These are phyloP conservation scores for Bombus huntii DNA, from an alignment of 1,140 invertebrate genomes.

Conservation along the genomic window DNA sequence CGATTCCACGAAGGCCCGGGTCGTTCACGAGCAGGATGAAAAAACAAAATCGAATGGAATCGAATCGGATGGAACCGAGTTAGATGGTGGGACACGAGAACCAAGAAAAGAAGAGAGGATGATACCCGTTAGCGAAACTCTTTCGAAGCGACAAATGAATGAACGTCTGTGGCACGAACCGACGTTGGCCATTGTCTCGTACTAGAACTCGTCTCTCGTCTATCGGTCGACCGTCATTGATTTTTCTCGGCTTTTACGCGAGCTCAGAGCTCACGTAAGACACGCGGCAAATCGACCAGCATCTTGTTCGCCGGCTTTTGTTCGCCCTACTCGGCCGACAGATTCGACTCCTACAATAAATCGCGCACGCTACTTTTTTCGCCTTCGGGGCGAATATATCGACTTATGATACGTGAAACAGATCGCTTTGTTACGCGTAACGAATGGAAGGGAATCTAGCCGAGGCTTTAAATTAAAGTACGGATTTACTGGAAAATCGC, in stretches of 20 bases:
- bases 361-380: slow-evolving; percentile 30
- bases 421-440: slow-evolving; percentile 2
- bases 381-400: neutral
- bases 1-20: neutral
- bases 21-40: neutral
- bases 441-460: neutral
- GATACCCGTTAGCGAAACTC: slow-evolving; percentile 24
- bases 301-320: slow-evolving; percentile 15
- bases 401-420: neutral
- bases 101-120: neutral
- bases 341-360: slow-evolving; percentile 8
- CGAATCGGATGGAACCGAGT: neutral
- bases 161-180: slow-evolving; percentile 32
- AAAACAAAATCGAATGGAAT: neutral
- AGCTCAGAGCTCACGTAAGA: neutral
- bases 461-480: slow-evolving; percentile 11
- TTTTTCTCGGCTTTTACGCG: slow-evolving; percentile 22
- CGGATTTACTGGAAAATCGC: slow-evolving; percentile 22
- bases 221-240: slow-evolving; percentile 3
- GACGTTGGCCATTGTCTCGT: slow-evolving; percentile 26
- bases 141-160: slow-evolving; percentile 61
- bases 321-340: neutral
- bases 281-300: slow-evolving; percentile 18
- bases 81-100: neutral
- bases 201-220: slow-evolving; percentile 16